These are phyloP conservation scores for Orthosia cruda DNA, from an alignment of 2,888 invertebrate species.

Conservation along the genomic window DNA sequence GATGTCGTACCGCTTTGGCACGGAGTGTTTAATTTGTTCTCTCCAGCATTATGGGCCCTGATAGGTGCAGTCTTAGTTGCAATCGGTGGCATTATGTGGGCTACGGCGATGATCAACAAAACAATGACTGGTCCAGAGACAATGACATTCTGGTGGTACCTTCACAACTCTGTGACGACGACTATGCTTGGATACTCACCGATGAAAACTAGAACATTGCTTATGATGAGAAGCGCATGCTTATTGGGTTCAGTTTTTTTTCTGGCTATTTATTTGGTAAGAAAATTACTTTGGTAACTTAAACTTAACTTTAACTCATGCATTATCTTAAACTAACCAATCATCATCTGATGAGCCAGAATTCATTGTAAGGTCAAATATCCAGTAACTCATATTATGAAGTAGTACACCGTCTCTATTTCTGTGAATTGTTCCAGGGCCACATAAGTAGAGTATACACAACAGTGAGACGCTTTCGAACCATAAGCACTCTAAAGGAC, in stretches of 20 bases:
- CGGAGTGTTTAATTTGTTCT: conserved; percentile 66
- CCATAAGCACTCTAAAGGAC: conserved; percentile 69
- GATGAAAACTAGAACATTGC: conserved; percentile 61
- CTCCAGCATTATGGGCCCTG: conserved; percentile 46
- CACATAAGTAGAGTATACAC: conserved; percentile 79
- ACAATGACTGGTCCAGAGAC: conserved; percentile 38
- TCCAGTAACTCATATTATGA: not conserved
- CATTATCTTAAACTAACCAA: not conserved
- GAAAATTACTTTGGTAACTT: conserved; percentile 22
- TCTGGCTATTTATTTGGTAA: conserved; percentile 77
- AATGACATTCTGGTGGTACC: conserved; percentile 52
- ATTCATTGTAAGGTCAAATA: too few relatives aligned
- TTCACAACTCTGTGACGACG: conserved; percentile 64
- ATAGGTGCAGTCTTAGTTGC: conserved; percentile 50
- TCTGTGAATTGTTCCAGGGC: conserved; percentile 70
- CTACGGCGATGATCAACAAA: conserved; percentile 53
- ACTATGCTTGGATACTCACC: conserved; percentile 73
- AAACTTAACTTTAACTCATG: not conserved
- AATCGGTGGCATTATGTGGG: conserved; percentile 71
- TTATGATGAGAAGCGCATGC: conserved; percentile 71
- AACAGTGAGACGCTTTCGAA: conserved; percentile 67
- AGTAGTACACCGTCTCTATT: not conserved
- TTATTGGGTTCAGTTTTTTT: conserved; percentile 74
- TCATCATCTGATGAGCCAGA: not conserved
- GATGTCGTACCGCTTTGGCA: conserved; percentile 75